Percentiles rank a stretch among this genome's conserved stretches.
Evolutionary conservation across 2,888 invertebrate genomes (phyloP).

Genomic region (Strigamia crassipes): DNA sequence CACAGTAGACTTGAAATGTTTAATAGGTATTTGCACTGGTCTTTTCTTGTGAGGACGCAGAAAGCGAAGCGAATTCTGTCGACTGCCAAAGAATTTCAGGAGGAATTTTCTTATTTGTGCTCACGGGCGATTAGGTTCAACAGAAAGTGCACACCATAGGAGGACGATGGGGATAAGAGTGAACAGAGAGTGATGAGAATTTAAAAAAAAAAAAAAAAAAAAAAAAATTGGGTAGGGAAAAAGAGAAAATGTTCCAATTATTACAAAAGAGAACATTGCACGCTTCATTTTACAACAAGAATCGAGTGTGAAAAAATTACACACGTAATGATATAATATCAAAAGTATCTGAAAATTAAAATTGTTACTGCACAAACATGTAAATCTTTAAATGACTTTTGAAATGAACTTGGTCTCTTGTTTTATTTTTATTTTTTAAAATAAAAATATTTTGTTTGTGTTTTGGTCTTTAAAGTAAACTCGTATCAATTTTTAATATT

Average conservation of each 20-base stretch:
- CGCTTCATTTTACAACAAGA: conserved; percentile 24
- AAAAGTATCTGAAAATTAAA: background rate
- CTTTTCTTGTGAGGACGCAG: conserved; percentile 27
- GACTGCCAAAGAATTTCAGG: conserved; percentile 40
- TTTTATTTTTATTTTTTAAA: too few relatives aligned
- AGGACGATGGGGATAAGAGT: conserved; percentile 36
- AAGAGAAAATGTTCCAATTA: conserved; percentile 36
- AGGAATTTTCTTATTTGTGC: conserved; percentile 42
- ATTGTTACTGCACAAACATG: background rate
- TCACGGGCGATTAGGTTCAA: conserved; percentile 42
- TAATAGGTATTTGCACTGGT: conserved; percentile 38
- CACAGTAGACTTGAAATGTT: background rate
- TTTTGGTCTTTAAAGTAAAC: background rate
- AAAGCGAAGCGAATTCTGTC: conserved; percentile 36
- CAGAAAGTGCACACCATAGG: conserved; percentile 36
- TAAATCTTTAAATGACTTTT: too few relatives aligned
- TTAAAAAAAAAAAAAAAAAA: conserved; percentile 5
- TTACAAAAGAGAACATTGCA: conserved; percentile 37
- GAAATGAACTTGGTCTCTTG: too few relatives aligned
- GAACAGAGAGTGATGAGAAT: conserved; percentile 38
- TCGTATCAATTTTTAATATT: background rate
- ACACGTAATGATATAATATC: background rate
- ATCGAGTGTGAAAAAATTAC: conserved; percentile 17
- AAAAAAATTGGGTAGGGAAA: background rate
- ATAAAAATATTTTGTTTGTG: background rate